Conservation (phyloP, 2,888 invertebrate genomes). For the Pemphredon lugubris region DNA sequence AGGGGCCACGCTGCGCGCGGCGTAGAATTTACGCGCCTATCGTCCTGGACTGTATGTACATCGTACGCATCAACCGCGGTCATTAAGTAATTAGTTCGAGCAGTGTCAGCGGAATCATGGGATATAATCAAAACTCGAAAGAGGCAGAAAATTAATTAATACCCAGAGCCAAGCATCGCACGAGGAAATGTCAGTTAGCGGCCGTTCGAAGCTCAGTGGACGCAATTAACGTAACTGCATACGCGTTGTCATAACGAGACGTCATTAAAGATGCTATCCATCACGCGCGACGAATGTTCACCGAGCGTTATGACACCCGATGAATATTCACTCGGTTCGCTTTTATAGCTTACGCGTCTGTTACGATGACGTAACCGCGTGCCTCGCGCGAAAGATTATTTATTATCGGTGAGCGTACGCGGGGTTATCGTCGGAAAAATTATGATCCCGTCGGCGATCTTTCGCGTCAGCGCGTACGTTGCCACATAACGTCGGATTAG, state of each 20-base stretch:
- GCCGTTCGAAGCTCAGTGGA: constrained; percentile 21
- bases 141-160: constrained; percentile 39
- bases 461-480: not conserved
- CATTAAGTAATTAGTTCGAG: constrained; percentile 53
- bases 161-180: constrained; percentile 17
- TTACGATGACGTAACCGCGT: not conserved
- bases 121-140: constrained; percentile 50
- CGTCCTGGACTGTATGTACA: constrained; percentile 30
- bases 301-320: constrained; percentile 48
- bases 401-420: too few relatives aligned
- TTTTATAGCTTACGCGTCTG: constrained; percentile 15
- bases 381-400: not conserved
- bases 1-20: constrained; percentile 28
- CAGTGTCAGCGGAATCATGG: constrained; percentile 48
- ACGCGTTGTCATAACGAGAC: constrained; percentile 50
- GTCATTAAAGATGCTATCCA: constrained; percentile 51
- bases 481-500: too few relatives aligned
- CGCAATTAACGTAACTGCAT: constrained; percentile 37
- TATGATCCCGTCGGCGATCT: not conserved
- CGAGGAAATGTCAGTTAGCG: constrained; percentile 48
- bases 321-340: constrained; percentile 49
- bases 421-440: not conserved
- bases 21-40: constrained; percentile 32
- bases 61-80: constrained; percentile 37
- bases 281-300: constrained; percentile 47